These are phyloP conservation scores for Hymenopus coronatus DNA, from an alignment of 2,888 invertebrate species.

Conservation along the genomic window DNA sequence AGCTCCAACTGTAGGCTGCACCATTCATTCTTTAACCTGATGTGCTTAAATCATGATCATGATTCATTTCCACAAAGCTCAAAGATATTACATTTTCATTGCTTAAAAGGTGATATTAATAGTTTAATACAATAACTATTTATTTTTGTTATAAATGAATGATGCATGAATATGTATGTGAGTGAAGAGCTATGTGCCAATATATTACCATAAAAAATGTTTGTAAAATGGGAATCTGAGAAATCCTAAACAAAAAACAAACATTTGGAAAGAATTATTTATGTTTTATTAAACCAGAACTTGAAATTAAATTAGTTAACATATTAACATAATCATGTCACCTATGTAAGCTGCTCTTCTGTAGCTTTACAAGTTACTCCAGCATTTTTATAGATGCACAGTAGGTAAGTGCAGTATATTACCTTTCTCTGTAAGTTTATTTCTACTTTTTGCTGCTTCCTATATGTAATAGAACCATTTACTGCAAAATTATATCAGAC, in stretches of 20 bases:
- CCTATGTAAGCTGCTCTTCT: not conserved
- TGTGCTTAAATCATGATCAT: not conserved
- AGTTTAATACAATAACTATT: conserved; percentile 20
- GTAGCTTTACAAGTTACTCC: not conserved
- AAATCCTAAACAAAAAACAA: not conserved
- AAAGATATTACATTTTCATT: conserved; percentile 10
- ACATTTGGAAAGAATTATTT: not conserved
- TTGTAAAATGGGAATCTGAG: not conserved
- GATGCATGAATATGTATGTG: conserved; percentile 1
- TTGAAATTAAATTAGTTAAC: not conserved
- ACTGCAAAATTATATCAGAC: too few relatives aligned
- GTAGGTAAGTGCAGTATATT: not conserved
- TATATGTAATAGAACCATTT: not conserved
- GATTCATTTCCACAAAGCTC: not conserved
- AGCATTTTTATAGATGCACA: not conserved
- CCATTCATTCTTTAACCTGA: not conserved
- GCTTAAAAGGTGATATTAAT: conserved; percentile 5
- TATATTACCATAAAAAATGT: not conserved
- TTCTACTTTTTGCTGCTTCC: not conserved
- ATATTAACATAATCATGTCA: not conserved
- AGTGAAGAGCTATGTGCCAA: not conserved
- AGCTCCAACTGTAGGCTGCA: not conserved
- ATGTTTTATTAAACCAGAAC: not conserved
- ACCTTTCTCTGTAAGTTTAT: not conserved
- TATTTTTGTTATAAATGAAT: conserved; percentile 23